These are phyloP conservation scores for Zingel zingel DNA, from an alignment of 2,113 vertebrate species.

Conservation along the genomic window DNA sequence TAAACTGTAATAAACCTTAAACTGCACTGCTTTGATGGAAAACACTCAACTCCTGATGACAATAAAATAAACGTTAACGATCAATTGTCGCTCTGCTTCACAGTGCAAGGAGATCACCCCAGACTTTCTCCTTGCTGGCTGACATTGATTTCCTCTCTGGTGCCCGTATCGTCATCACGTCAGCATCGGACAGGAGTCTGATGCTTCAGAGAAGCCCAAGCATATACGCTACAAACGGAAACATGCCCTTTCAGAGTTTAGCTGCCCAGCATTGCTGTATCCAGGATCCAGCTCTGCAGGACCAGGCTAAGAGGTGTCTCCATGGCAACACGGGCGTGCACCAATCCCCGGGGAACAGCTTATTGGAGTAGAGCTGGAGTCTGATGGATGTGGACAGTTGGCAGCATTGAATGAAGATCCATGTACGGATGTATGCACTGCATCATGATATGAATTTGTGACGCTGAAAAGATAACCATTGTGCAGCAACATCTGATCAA, in stretches of 20 bases:
- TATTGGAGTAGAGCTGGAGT: conserved; percentile 67
- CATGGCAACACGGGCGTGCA: conserved; percentile 79
- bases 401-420: conserved; percentile 44
- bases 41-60: conserved; percentile 3
- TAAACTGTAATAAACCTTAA: conserved; percentile 13
- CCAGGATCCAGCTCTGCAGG: conserved; percentile 54
- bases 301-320: conserved; percentile 68
- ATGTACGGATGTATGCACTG: conserved; percentile 5
- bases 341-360: conserved; percentile 65
- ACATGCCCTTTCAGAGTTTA: conserved; percentile 55
- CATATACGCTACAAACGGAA: conserved; percentile 24
- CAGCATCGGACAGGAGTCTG: conserved; percentile 45
- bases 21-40: not conserved
- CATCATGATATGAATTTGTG: conserved; percentile 23
- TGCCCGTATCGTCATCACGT: conserved; percentile 38
- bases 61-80: not conserved
- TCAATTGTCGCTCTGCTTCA: not conserved
- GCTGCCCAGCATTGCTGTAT: conserved; percentile 69
- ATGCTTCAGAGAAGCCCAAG: conserved; percentile 57
- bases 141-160: conserved; percentile 69
- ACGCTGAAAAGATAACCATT: conserved; percentile 29
- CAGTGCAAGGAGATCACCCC: conserved; percentile 8
- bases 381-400: conserved; percentile 57
- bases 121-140: conserved; percentile 34
- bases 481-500: not conserved